phyloP scores from a whole-genome alignment of 2,888 invertebrate species.

The Cotesia congregata region DNA sequence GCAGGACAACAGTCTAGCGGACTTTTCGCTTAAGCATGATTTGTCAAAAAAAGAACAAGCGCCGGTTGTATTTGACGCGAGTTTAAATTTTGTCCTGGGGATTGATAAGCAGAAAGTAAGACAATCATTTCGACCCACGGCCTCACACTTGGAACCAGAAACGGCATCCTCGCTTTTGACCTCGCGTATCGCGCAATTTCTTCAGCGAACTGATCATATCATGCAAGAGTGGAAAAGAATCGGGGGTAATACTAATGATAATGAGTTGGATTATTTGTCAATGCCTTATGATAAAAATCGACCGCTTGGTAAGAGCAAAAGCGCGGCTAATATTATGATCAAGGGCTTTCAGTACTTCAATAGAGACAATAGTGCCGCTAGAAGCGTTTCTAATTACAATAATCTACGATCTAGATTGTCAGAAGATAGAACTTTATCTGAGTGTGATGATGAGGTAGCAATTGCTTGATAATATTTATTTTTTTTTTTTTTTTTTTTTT shows the following conservation, averaged over 20 bases:
- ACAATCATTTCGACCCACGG: constrained; percentile 79
- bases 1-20: constrained; percentile 71
- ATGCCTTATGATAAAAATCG: constrained; percentile 47
- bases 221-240: constrained; percentile 88
- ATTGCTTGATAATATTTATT: constrained; percentile 2
- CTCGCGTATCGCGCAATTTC: constrained; percentile 83
- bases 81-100: constrained; percentile 84
- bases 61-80: constrained; percentile 86
- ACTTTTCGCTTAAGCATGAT: constrained; percentile 74
- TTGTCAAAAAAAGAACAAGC: constrained; percentile 79
- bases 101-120: constrained; percentile 80
- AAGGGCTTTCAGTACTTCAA: constrained; percentile 82
- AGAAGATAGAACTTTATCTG: constrained; percentile 63
- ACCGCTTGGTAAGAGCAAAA: constrained; percentile 62
- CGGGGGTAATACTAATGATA: constrained; percentile 75
- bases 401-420: constrained; percentile 51
- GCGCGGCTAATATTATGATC: constrained; percentile 86
- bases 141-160: constrained; percentile 82
- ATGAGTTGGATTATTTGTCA: constrained; percentile 53
- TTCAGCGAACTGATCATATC: constrained; percentile 87
- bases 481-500: background rate
- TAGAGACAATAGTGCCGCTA: constrained; percentile 64
- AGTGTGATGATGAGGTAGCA: constrained; percentile 59
- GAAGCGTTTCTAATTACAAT: constrained; percentile 58
- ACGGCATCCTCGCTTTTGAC: constrained; percentile 84